Percentiles rank a stretch among this genome's conserved stretches.
phyloP scores from a whole-genome alignment of 2,888 invertebrate genomes.

The Dinocampus coccinellae region DNA sequence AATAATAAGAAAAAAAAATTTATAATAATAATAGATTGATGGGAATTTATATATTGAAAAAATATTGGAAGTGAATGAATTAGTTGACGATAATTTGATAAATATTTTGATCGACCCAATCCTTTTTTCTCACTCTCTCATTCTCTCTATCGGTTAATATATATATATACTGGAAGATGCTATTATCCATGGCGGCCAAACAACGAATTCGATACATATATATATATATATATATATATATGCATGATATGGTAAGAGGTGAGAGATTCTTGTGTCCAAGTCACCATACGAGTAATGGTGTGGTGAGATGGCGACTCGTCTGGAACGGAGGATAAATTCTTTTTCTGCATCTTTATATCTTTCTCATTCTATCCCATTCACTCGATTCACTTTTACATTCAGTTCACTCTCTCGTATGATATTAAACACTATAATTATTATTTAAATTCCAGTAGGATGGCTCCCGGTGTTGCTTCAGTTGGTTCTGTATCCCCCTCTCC shows the following conservation, averaged over 20 bases:
- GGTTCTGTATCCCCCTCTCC: background rate
- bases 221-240: background rate
- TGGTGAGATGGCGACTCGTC: slow-evolving; percentile 16
- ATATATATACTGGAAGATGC: slow-evolving; percentile 1
- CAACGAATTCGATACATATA: slow-evolving; percentile 10
- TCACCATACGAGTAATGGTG: slow-evolving; percentile 27
- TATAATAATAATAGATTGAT: no score
- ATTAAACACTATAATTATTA: slow-evolving; percentile 69
- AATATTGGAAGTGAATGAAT: background rate
- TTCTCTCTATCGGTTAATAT: background rate
- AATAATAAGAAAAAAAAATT: no score
- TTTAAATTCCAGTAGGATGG: slow-evolving; percentile 69
- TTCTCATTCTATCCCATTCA: slow-evolving; percentile 41
- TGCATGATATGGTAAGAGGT: slow-evolving; percentile 29
- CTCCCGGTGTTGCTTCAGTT: slow-evolving; percentile 64
- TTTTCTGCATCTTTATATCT: background rate
- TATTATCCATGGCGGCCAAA: slow-evolving; percentile 29
- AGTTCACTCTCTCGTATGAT: slow-evolving; percentile 56
- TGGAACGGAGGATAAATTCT: slow-evolving; percentile 24
- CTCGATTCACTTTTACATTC: background rate
- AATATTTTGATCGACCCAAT: slow-evolving; percentile 30
- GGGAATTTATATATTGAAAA: background rate
- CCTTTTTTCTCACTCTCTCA: background rate
- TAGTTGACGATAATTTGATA: slow-evolving; percentile 33
- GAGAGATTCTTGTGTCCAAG: slow-evolving; percentile 34